A percentile compares a stretch with the other conserved stretches of the same genome.
These are phyloP conservation scores for Parambassis ranga DNA, from an alignment of 2,797 vertebrate species.

Conservation along the genomic window DNA sequence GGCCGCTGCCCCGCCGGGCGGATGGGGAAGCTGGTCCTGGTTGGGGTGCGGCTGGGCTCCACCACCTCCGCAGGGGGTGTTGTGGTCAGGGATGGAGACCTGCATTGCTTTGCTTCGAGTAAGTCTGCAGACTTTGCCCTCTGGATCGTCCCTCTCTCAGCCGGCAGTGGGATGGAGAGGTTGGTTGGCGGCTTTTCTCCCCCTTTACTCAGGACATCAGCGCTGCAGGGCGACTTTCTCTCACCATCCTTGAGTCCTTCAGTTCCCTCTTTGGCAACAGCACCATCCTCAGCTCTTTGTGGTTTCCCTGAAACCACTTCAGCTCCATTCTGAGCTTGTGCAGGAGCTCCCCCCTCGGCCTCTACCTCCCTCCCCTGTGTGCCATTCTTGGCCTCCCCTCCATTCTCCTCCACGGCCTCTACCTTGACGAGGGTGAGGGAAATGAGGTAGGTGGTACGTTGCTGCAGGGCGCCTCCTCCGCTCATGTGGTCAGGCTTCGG, in stretches of 20 bases:
- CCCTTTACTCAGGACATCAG: conserved; percentile 38
- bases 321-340: conserved; percentile 36
- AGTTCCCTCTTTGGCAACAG: conserved; percentile 23
- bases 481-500: conserved; percentile 88
- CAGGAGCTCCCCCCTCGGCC: conserved; percentile 20
- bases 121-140: conserved; percentile 49
- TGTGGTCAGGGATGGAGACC: conserved; percentile 23
- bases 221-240: conserved; percentile 37
- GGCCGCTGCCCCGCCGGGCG: conserved; percentile 72
- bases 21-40: conserved; percentile 63
- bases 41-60: conserved; percentile 60
- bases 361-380: conserved; percentile 59
- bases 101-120: conserved; percentile 47
- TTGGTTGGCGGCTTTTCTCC: conserved; percentile 58
- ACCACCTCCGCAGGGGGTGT: conserved; percentile 34
- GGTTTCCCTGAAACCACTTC: conserved; percentile 30
- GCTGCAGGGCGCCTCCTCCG: conserved; percentile 88
- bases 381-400: conserved; percentile 66
- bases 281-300: conserved; percentile 42
- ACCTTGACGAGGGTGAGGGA: conserved; percentile 96
- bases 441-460: conserved; percentile 97
- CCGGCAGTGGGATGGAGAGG: conserved; percentile 55
- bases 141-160: conserved; percentile 32
- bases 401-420: conserved; percentile 87
- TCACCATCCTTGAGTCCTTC: conserved; percentile 51